Evolutionary conservation across 2,113 vertebrate species (phyloP), one percentile per base, ranked within the genome.

Genomic region (Anguilla japonica): DNA sequence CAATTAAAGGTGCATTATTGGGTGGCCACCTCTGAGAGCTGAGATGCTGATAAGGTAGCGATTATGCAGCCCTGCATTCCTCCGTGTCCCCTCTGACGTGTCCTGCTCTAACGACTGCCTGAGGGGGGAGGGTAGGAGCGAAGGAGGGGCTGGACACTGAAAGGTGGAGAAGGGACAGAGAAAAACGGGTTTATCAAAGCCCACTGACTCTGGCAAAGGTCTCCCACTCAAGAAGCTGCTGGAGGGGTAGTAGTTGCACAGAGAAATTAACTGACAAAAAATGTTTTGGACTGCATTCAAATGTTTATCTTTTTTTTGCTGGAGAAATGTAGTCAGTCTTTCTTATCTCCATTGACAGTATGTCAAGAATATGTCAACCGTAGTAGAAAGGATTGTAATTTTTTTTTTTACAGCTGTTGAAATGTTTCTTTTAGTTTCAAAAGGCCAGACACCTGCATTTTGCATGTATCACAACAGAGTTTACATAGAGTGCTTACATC

Each of bases 1-100:
- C 97, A 99, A 98, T 99, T 99, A 98, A 96, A 98, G 95, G 93
- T 94, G 96, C 96, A 97, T 98, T 99, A 98, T 97, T 99, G 98
- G 96, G 95, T 92, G 94, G 95, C 96, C 96, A 97, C 97, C 97
- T 98, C 96, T 87, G 96, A 97, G 97, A 96, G 97, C 96, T 95
- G 95, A 34, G 34, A 95, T 34, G 95, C 93, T 97, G 97, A 97
- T 98, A 97, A 98, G 98, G 97, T 97, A 97, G 96, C 98, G 97
- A 99, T 98, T 98, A 97, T 95, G 94, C 95, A 89, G 92, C 93
- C 95, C 95, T 95, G 96, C 97, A 98, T 98, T 98, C 96, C 97
- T 97, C 95, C 96, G 96, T 96, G 96, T 95, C 94, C 92, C 93
- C 89, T 91, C 93, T 95, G 94, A 91, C 91, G 93, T 91, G 92